These are phyloP conservation scores for Mus musculus DNA, from an alignment of 2,113 vertebrate genomes.

Conservation along the genomic window GRCm39 chr11:62336501-62337000, in stretches of 20 bases:
- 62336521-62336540: not conserved
- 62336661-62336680: slow-evolving; percentile 53
- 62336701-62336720: slow-evolving; percentile 13
- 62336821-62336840: slow-evolving; percentile 69
- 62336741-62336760: slow-evolving; percentile 48
- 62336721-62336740: slow-evolving; percentile 49
- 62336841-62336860: slow-evolving; percentile 63
- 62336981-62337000: not conserved
- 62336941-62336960: slow-evolving; percentile 38
- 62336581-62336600: not conserved
- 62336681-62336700: slow-evolving; percentile 47
- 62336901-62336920: slow-evolving; percentile 57
- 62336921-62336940: not conserved
- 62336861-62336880: slow-evolving; percentile 68
- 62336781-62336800: slow-evolving; percentile 68
- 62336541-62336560: not conserved
- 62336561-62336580: not conserved
- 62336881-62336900: slow-evolving; percentile 42
- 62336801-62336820: slow-evolving; percentile 72
- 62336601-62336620: not conserved
- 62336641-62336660: slow-evolving; percentile 53
- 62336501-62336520: not conserved
- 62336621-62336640: not conserved
- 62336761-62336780: slow-evolving; percentile 68
- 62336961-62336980: not conserved